These are phyloP conservation scores for Phataginus tricuspis DNA, from an alignment of 2,797 vertebrate species.

Conservation along the genomic window DNA sequence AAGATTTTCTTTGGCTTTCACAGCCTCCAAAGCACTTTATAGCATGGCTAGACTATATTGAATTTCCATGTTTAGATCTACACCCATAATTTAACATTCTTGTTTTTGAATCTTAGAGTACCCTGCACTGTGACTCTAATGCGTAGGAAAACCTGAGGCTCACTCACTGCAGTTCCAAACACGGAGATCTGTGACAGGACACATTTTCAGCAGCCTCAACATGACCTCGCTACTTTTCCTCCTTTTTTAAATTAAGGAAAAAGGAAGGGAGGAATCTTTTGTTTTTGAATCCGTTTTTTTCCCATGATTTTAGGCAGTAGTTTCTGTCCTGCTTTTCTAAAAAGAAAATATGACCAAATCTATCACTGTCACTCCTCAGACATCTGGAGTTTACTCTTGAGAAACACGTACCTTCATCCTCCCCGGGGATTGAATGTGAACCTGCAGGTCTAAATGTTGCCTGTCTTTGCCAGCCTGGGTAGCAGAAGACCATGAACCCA, in stretches of 20 bases:
- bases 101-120: conserved; percentile 52
- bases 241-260: conserved; percentile 28
- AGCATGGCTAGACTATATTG: conserved; percentile 64
- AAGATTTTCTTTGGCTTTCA: conserved; percentile 68
- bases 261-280: neutral
- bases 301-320: neutral
- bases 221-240: neutral
- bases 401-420: neutral
- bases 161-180: neutral
- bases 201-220: neutral
- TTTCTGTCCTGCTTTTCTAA: neutral
- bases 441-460: neutral
- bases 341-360: neutral
- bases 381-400: neutral
- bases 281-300: neutral
- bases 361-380: neutral
- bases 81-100: conserved; percentile 58
- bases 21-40: conserved; percentile 41
- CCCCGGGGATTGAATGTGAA: neutral
- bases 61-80: conserved; percentile 60
- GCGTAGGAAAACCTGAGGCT: neutral
- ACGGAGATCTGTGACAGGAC: neutral
- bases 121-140: neutral
- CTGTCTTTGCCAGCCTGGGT: neutral
- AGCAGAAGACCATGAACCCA: neutral